A percentile compares a stretch with the other conserved stretches of the same genome.
Evolutionary conservation across 2,888 invertebrate genomes (phyloP).

Genomic region (Sminthurinus aureus): DNA sequence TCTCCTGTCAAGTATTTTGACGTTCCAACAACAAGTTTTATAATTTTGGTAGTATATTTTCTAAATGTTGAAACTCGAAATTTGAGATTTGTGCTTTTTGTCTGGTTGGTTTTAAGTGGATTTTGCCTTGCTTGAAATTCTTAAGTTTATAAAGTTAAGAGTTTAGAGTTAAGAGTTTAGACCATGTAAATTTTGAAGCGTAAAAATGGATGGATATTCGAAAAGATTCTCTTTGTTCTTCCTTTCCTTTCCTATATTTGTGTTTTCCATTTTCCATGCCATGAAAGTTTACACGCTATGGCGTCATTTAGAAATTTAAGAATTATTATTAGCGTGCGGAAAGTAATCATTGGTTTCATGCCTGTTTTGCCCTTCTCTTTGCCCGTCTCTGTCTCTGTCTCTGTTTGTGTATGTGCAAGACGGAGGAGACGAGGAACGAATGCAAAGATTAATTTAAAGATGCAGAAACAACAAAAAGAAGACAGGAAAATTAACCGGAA

Average conservation of each 20-base stretch:
- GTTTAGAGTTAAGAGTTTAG: too few relatives aligned
- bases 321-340: conserved; percentile 29
- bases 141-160: too few relatives aligned
- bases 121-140: too few relatives aligned
- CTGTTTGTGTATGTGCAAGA: background rate
- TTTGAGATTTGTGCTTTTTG: too few relatives aligned
- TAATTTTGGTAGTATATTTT: too few relatives aligned
- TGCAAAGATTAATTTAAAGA: background rate
- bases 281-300: conserved; percentile 24
- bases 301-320: conserved; percentile 20
- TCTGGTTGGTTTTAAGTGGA: too few relatives aligned
- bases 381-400: background rate
- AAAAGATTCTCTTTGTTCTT: background rate
- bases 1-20: too few relatives aligned
- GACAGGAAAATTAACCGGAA: background rate
- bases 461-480: background rate
- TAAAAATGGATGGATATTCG: too few relatives aligned
- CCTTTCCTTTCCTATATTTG: background rate
- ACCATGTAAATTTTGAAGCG: too few relatives aligned
- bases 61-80: too few relatives aligned
- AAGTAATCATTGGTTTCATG: conserved; percentile 37
- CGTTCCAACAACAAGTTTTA: too few relatives aligned
- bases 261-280: background rate
- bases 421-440: background rate
- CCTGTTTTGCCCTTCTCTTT: conserved; percentile 8